Conservation (phyloP, 2,888 invertebrate genomes). For the Colostygia pectinataria region DNA sequence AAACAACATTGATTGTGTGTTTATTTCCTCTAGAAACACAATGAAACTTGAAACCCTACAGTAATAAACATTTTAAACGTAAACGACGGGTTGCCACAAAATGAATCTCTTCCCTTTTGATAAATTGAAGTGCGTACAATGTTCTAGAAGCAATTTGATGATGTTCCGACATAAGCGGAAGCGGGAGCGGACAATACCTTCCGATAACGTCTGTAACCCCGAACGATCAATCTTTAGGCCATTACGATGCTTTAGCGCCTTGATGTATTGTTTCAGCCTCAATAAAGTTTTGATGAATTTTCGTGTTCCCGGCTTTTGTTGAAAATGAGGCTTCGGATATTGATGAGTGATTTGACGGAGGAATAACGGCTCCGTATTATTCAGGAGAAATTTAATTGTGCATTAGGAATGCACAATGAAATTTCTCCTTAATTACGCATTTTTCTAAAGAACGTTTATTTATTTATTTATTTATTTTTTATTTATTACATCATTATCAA, state of each 20-base stretch:
- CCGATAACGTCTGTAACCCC: constrained; percentile 67
- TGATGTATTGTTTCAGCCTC: constrained; percentile 81
- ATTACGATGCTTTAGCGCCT: constrained; percentile 81
- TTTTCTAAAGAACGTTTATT: no score
- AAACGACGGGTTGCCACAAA: no score
- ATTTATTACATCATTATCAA: no score
- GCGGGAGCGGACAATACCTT: constrained; percentile 56
- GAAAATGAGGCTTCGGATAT: constrained; percentile 71
- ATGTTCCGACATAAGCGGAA: constrained; percentile 30
- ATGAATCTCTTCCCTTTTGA: constrained; percentile 2
- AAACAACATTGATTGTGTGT: no score
- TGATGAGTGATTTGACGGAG: constrained; percentile 76
- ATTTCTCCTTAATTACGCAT: background rate
- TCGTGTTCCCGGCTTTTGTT: constrained; percentile 74
- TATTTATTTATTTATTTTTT: no score
- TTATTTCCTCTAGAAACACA: no score
- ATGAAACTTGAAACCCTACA: no score
- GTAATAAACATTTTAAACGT: no score
- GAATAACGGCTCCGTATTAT: constrained; percentile 64
- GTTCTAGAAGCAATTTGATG: background rate
- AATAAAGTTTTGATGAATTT: constrained; percentile 83
- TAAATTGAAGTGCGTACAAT: constrained; percentile 8
- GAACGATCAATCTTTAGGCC: constrained; percentile 78
- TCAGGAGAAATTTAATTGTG: constrained; percentile 44
- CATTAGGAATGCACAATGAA: background rate